phyloP scores from a whole-genome alignment of 2,888 invertebrate species.

The Aquatica leii region DNA sequence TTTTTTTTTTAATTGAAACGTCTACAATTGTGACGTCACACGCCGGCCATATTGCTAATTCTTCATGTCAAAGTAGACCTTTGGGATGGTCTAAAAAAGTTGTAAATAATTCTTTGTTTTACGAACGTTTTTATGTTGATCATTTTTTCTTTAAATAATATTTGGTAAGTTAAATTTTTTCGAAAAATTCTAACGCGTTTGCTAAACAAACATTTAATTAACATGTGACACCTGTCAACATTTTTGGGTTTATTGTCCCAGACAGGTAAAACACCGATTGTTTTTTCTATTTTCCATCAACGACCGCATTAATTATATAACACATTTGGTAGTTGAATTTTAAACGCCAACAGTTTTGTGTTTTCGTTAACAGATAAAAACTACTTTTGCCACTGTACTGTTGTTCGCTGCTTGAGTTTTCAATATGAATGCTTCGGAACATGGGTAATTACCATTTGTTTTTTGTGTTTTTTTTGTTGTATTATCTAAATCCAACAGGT shows the following conservation, averaged over 20 bases:
- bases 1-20: constrained; percentile 31
- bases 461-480: not conserved
- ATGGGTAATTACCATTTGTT: constrained; percentile 69
- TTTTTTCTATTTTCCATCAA: constrained; percentile 8
- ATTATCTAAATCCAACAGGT: constrained; percentile 64
- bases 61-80: constrained; percentile 47
- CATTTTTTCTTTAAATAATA: constrained; percentile 34
- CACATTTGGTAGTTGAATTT: not conserved
- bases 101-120: constrained; percentile 43
- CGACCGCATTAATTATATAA: not conserved
- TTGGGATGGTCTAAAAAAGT: constrained; percentile 52
- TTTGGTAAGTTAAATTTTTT: constrained; percentile 31
- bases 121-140: constrained; percentile 44
- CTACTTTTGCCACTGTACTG: constrained; percentile 43
- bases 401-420: constrained; percentile 38
- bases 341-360: constrained; percentile 22
- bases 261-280: constrained; percentile 48
- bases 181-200: constrained; percentile 13
- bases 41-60: constrained; percentile 55
- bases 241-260: constrained; percentile 44
- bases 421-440: constrained; percentile 81
- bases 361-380: constrained; percentile 48
- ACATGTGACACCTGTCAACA: constrained; percentile 51
- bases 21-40: constrained; percentile 40
- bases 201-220: constrained; percentile 9